These are phyloP conservation scores for Dendrophyllia cribrosa DNA, from an alignment of 64 coral and sea anemone species.

Conservation along the genomic window DNA sequence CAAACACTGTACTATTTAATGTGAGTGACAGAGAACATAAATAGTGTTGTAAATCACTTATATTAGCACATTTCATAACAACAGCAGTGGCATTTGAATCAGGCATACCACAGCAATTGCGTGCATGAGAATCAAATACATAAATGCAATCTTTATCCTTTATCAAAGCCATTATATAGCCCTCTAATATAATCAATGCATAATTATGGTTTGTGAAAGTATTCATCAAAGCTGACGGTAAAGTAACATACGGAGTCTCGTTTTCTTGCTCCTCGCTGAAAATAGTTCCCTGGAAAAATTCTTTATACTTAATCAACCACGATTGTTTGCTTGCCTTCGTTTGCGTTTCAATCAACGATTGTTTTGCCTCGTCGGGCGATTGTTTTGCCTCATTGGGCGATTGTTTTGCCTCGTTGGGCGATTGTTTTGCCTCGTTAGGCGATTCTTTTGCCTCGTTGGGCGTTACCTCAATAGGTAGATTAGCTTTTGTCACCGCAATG, in stretches of 20 bases:
- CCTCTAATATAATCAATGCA: constrained; percentile 49
- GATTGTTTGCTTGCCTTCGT: too few species aligned
- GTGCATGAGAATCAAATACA: constrained; percentile 46
- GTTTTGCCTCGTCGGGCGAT: too few species aligned
- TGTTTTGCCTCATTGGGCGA: too few species aligned
- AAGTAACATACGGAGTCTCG: constrained; percentile 41
- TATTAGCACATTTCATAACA: constrained; percentile 53
- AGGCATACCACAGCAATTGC: constrained; percentile 34
- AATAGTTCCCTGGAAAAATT: constrained; percentile 13
- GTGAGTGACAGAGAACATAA: constrained; percentile 26
- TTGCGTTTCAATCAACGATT: too few species aligned
- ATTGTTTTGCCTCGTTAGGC: too few species aligned
- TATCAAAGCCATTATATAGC: constrained; percentile 44
- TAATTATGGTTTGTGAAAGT: constrained; percentile 3
- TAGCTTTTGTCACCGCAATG: too few species aligned
- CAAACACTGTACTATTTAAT: constrained; percentile 41
- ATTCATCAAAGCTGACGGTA: constrained; percentile 36
- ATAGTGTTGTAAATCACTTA: constrained; percentile 16
- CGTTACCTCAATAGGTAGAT: too few species aligned
- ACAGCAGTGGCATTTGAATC: constrained; percentile 40
- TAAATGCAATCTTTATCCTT: constrained; percentile 29
- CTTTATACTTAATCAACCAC: constrained; percentile 47
- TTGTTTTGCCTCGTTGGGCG: too few species aligned
- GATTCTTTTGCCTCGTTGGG: too few species aligned
- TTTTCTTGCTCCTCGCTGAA: not conserved